Base-by-base conservation (phyloP, 2,888 invertebrate species). In the Pseudococcus longispinus region DNA sequence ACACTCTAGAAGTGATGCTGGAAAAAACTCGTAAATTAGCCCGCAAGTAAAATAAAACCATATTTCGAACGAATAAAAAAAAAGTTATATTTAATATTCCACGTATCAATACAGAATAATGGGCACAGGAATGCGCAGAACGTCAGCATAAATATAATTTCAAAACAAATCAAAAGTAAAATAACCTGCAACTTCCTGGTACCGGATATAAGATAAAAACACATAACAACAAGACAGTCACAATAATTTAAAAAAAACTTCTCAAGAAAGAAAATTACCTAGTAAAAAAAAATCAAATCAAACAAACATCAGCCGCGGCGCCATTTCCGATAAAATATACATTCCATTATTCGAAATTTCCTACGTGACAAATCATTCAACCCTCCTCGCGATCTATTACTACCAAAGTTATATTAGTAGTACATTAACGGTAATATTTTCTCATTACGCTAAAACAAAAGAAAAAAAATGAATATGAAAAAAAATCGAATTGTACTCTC, bases 191-290 rank as follows among this genome's bases (percentile, higher is more conserved):
- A 26, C 18, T 32, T 29, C 70, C 29, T 29, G 18, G 18, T 32
- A 29, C 70, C 70, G 6, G 15, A 26, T 70, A 26, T 5, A 70
- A 29, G 29, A 70, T 70, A 70, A 70, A 32, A 70, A 70, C 70
- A 70, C 70, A 29, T 70, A 70, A 70, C 65, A 65, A 65, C 70
- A 60, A 60, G 70, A 70, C 29, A 29, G 29, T 70, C 29, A 29
- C 70, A 70, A 29, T 70, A 29, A 29, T 29, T 29, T 65, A 65
- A 26, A 29, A 29, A 29, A 70, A 70, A 60, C 60, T 23, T 60
- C 8, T 37, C 37, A 23, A 70, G 20, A 29, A 29, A 70, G 11
- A 29, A 70, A 70, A 70, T 60, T 70, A 29, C 29, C 70, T 70
- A 70, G 15, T 29, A 70, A 70, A 29, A 70, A 70, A 29, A 29